These are phyloP conservation scores for Lota lota DNA, from an alignment of 2,113 vertebrate genomes.

Conservation along the genomic window DNA sequence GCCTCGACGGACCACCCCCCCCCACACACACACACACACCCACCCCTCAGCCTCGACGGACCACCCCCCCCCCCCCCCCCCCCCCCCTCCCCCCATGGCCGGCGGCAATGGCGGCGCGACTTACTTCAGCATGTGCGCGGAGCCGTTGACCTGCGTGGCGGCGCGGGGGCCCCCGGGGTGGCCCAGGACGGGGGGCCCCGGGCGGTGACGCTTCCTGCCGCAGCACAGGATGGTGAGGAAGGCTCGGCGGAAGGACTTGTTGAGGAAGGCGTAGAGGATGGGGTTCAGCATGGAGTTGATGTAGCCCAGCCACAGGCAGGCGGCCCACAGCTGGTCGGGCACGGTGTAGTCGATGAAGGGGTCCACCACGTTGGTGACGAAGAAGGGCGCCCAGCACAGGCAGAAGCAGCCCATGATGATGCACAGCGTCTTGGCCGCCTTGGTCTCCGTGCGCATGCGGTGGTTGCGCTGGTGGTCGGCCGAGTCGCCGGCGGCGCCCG, in stretches of 20 bases:
- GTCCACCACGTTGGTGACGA: slow-evolving; percentile 94
- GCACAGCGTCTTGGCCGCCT: slow-evolving; percentile 96
- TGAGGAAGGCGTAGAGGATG: slow-evolving; percentile 98
- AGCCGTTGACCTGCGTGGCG: slow-evolving; percentile 92
- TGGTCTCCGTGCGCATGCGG: slow-evolving; percentile 95
- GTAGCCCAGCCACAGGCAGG: slow-evolving; percentile 97
- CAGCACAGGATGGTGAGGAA: slow-evolving; percentile 99
- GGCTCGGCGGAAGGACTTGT: slow-evolving; percentile 98
- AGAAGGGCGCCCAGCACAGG: slow-evolving; percentile 98
- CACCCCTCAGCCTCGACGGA: no score
- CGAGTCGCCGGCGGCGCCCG: slow-evolving; percentile 78
- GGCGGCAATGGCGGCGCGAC: no score
- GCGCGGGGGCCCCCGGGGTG: slow-evolving; percentile 81
- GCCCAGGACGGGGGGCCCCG: slow-evolving; percentile 86
- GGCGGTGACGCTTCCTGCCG: slow-evolving; percentile 86
- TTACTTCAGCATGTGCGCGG: slow-evolving; percentile 94
- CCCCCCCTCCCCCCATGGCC: no score
- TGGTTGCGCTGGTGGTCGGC: slow-evolving; percentile 88
- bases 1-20: no score
- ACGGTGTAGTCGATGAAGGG: slow-evolving; percentile 94
- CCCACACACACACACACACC: no score
- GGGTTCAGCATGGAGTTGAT: slow-evolving; percentile 99
- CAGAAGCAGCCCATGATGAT: slow-evolving; percentile 99
- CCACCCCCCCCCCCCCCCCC: no score
- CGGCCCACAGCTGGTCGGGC: slow-evolving; percentile 88